Conservation (phyloP, 1,140 invertebrate genomes). For the Aphelinus atriplicis region DNA sequence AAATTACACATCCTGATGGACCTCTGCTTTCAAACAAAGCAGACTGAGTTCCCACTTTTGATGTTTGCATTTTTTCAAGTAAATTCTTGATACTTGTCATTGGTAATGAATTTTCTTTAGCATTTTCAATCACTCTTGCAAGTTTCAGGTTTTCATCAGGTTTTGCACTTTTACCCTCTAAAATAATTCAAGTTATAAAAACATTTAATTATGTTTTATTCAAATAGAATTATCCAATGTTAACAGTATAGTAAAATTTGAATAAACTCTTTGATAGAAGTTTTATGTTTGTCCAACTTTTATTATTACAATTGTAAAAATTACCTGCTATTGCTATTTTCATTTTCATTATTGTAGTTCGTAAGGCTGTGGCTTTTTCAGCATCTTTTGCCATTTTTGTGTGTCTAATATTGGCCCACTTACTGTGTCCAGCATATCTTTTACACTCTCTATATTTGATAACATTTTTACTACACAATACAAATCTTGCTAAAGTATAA, state of each 20-base stretch:
- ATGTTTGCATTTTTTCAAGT: slow-evolving; percentile 65
- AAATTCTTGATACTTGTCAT: slow-evolving; percentile 68
- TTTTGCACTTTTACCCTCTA: slow-evolving; percentile 68
- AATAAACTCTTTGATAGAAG: not conserved
- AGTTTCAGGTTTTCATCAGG: slow-evolving; percentile 69
- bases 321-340: slow-evolving; percentile 69
- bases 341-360: slow-evolving; percentile 65
- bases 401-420: slow-evolving; percentile 80
- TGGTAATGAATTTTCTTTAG: slow-evolving; percentile 71
- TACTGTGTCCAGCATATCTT: slow-evolving; percentile 74
- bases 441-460: slow-evolving; percentile 42
- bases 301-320: slow-evolving; percentile 20
- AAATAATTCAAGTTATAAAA: slow-evolving; percentile 42
- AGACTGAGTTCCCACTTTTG: slow-evolving; percentile 53
- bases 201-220: not conserved
- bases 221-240: too few species aligned
- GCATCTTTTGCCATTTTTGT: slow-evolving; percentile 73
- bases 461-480: slow-evolving; percentile 19
- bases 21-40: slow-evolving; percentile 62
- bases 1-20: slow-evolving; percentile 59
- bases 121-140: slow-evolving; percentile 68
- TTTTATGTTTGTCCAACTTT: not conserved
- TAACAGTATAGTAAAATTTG: too few species aligned
- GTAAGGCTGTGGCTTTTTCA: slow-evolving; percentile 64
- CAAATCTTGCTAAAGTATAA: slow-evolving; percentile 19